Conservation (phyloP, 2,888 invertebrate species). For the Drosophila cognata region DNA sequence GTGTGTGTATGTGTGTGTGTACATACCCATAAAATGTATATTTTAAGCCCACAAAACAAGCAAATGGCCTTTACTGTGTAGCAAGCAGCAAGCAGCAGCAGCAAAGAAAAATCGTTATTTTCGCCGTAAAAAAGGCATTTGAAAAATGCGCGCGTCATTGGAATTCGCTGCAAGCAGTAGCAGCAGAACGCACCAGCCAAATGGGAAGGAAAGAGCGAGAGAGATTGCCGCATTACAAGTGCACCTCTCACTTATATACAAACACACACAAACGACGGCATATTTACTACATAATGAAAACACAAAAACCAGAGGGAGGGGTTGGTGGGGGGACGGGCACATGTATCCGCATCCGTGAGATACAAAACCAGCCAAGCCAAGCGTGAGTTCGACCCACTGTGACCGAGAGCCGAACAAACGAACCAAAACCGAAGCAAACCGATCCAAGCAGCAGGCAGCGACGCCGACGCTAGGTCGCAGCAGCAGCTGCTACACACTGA, state of each 20-base stretch:
- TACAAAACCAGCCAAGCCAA: conserved; percentile 65
- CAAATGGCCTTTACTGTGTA: conserved; percentile 41
- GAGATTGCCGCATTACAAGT: conserved; percentile 72
- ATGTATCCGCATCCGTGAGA: conserved; percentile 65
- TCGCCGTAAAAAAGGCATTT: conserved; percentile 77
- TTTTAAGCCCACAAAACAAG: conserved; percentile 72
- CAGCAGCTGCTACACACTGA: conserved; percentile 36
- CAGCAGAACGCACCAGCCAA: conserved; percentile 48
- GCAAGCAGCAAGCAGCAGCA: conserved; percentile 23
- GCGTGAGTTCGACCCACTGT: conserved; percentile 74
- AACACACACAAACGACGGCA: conserved; percentile 41
- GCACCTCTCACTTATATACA: conserved; percentile 57
- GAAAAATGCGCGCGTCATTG: conserved; percentile 78
- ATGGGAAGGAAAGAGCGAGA: conserved; percentile 23
- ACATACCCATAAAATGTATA: conserved; percentile 72
- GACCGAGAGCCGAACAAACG: conserved; percentile 50
- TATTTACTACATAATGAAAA: conserved; percentile 71
- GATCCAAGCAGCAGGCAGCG: conserved; percentile 41
- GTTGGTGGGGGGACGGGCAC: conserved; percentile 13
- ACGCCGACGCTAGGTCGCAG: conserved; percentile 20
- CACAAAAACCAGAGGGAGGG: conserved; percentile 32
- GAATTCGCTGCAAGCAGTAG: conserved; percentile 79
- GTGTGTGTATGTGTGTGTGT: conserved; percentile 22
- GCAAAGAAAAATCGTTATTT: conserved; percentile 76
- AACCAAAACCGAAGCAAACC: conserved; percentile 51